Conservation (phyloP, 1,140 invertebrate genomes). For the Teleopsis dalmanni region DNA sequence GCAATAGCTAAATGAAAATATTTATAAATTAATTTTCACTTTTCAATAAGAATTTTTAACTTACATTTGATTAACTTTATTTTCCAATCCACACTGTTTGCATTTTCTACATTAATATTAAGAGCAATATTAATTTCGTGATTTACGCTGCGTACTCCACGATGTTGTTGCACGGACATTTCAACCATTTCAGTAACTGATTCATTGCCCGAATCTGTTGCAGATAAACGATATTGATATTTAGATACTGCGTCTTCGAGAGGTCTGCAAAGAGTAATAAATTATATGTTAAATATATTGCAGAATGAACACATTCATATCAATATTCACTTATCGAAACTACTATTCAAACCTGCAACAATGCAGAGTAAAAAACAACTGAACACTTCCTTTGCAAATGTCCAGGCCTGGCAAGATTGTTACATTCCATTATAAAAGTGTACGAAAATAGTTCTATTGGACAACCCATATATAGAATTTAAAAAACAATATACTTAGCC, state of each 20-base stretch:
- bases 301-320: background rate
- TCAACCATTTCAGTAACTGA: slow-evolving; percentile 63
- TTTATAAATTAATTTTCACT: background rate
- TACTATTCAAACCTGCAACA: no score
- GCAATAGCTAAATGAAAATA: slow-evolving; percentile 19
- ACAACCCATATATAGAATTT: no score
- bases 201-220: slow-evolving; percentile 65
- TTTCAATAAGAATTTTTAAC: no score
- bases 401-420: no score
- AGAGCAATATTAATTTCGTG: slow-evolving; percentile 67
- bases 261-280: slow-evolving; percentile 53
- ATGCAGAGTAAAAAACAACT: no score
- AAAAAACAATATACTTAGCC: no score
- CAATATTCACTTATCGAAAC: background rate
- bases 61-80: slow-evolving; percentile 57
- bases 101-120: slow-evolving; percentile 54
- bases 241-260: slow-evolving; percentile 75
- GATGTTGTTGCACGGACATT: slow-evolving; percentile 75
- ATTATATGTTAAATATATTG: background rate
- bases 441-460: no score
- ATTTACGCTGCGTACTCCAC: slow-evolving; percentile 65
- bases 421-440: no score
- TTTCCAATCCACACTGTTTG: slow-evolving; percentile 61
- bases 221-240: slow-evolving; percentile 71
- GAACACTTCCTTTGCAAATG: no score